Conservation (phyloP, 2,888 invertebrate genomes). For the Neoscelio sp. region DNA sequence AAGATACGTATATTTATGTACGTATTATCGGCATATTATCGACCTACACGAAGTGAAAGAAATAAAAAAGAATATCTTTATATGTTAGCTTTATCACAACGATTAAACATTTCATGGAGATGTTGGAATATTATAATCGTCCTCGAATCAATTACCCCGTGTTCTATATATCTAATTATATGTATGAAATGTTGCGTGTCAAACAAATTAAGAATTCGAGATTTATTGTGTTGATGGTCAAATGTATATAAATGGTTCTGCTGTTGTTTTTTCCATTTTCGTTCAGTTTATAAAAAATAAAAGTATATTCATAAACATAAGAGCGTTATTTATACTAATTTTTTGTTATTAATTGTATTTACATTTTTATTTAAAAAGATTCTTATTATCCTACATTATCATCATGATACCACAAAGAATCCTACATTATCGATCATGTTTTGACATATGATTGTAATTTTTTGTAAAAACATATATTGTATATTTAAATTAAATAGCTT, state of each 20-base stretch:
- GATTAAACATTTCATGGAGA: slow-evolving; percentile 43
- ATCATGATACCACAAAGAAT: too few relatives aligned
- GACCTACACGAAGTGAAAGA: neutral
- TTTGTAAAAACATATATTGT: too few relatives aligned
- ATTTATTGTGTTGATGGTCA: slow-evolving; percentile 29
- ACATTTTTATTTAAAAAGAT: too few relatives aligned
- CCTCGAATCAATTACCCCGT: slow-evolving; percentile 35
- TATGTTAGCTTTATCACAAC: slow-evolving; percentile 47
- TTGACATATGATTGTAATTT: too few relatives aligned
- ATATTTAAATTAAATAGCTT: too few relatives aligned
- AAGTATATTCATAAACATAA: slow-evolving; percentile 49
- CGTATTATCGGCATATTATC: slow-evolving; percentile 17
- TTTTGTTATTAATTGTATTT: too few relatives aligned
- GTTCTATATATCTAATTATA: slow-evolving; percentile 44
- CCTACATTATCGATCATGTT: too few relatives aligned
- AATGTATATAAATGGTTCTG: slow-evolving; percentile 27
- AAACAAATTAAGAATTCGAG: slow-evolving; percentile 4
- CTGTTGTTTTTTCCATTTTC: slow-evolving; percentile 23
- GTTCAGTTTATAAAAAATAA: slow-evolving; percentile 34
- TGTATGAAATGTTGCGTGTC: slow-evolving; percentile 43
- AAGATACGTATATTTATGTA: slow-evolving; percentile 8
- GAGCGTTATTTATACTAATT: too few relatives aligned
- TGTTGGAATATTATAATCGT: slow-evolving; percentile 41
- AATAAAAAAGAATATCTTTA: slow-evolving; percentile 41
- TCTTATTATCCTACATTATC: too few relatives aligned